These are phyloP conservation scores for Melikaiella ostensackeni DNA, from an alignment of 2,888 invertebrate species.

Conservation along the genomic window DNA sequence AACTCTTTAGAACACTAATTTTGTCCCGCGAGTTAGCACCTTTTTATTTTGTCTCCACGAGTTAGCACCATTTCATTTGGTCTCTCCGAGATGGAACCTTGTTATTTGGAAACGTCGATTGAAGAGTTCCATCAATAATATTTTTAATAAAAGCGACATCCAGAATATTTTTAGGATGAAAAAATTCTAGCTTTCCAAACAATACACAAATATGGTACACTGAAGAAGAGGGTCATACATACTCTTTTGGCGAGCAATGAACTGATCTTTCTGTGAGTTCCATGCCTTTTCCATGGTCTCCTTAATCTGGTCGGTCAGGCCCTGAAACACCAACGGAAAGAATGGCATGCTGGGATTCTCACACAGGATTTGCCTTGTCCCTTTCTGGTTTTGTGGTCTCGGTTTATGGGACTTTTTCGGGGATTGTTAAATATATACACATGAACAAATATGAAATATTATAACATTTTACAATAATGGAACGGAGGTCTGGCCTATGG, in stretches of 20 bases:
- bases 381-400: slow-evolving; percentile 43
- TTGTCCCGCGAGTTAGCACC: too few species aligned
- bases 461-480: not conserved
- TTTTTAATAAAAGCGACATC: not conserved
- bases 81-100: too few species aligned
- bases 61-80: too few species aligned
- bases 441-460: not conserved
- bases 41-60: too few species aligned
- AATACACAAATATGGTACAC: not conserved
- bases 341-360: slow-evolving; percentile 73
- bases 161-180: not conserved
- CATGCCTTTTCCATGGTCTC: slow-evolving; percentile 91
- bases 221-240: slow-evolving; percentile 78
- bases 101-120: too few species aligned
- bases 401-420: not conserved
- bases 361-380: slow-evolving; percentile 58
- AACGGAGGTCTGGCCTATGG: not conserved
- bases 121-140: too few species aligned
- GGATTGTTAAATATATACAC: not conserved
- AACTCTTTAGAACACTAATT: too few species aligned
- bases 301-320: slow-evolving; percentile 90
- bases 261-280: slow-evolving; percentile 92
- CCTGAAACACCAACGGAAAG: slow-evolving; percentile 81
- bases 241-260: slow-evolving; percentile 94
- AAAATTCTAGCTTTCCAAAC: not conserved